Conservation (phyloP, 2,113 vertebrate species). For the Oreocharis arfaki region DNA sequence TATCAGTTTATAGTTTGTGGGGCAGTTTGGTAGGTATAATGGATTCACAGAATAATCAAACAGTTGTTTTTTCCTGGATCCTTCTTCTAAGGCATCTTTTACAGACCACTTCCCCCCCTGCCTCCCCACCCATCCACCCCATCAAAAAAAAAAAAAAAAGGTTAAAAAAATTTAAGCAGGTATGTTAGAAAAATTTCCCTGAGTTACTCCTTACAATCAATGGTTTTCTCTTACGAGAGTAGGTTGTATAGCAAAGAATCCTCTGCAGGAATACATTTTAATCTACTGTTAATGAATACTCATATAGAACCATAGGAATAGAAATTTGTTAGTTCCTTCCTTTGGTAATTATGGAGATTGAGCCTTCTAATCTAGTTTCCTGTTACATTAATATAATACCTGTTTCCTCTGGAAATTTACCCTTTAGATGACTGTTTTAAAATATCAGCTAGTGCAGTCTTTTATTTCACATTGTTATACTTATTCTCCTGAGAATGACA, state of each 20-base stretch:
- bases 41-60: background rate
- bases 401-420: constrained; percentile 2
- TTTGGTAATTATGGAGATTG: constrained; percentile 11
- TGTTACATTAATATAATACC: background rate
- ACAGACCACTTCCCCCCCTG: background rate
- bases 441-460: background rate
- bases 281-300: background rate
- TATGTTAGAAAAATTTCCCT: background rate
- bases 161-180: background rate
- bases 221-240: background rate
- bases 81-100: background rate
- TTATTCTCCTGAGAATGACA: background rate
- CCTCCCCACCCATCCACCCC: accelerated
- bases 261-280: constrained; percentile 3
- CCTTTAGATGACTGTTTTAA: background rate
- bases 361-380: constrained; percentile 8
- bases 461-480: background rate
- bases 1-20: background rate
- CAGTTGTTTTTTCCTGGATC: background rate
- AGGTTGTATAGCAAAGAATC: background rate
- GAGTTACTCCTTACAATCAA: background rate
- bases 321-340: constrained; percentile 37
- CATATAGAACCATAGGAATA: background rate
- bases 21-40: background rate
- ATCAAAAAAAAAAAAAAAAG: background rate